A percentile compares a stretch with the other conserved stretches of the same genome.
Evolutionary conservation across 2,113 vertebrate genomes (phyloP).

Genomic region (Oryzias celebensis): DNA sequence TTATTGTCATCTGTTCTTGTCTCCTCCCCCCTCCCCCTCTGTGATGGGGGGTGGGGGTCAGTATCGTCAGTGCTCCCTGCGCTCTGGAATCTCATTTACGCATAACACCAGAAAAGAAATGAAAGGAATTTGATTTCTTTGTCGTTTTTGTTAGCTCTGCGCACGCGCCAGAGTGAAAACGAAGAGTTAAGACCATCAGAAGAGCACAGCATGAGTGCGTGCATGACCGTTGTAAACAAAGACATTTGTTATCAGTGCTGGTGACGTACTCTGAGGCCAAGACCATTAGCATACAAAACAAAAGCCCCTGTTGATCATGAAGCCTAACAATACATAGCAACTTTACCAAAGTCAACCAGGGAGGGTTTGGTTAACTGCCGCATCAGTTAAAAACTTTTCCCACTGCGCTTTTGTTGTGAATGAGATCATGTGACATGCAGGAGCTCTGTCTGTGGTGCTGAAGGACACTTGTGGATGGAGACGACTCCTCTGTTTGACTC

Average conservation of each 20-base stretch:
- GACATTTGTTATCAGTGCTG: constrained; percentile 43
- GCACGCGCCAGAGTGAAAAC: neutral
- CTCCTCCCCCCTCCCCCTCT: constrained; percentile 16
- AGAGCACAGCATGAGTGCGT: neutral
- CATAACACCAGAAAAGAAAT: too few species aligned
- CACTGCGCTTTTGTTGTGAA: too few species aligned
- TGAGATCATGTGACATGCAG: neutral
- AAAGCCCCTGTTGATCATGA: constrained; percentile 46
- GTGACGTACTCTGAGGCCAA: constrained; percentile 40
- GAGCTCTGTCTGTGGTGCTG: neutral
- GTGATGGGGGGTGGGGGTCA: constrained; percentile 15
- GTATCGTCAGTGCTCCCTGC: constrained; percentile 38
- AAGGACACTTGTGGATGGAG: neutral
- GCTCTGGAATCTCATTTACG: neutral
- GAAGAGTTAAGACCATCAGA: neutral
- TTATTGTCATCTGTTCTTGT: constrained; percentile 36
- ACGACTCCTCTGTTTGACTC: too few species aligned
- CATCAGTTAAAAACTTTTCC: too few species aligned
- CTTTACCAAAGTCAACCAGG: too few species aligned
- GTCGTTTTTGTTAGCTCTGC: too few species aligned
- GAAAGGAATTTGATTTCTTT: too few species aligned
- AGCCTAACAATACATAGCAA: constrained; percentile 33
- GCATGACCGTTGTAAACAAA: constrained; percentile 37
- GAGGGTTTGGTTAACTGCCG: too few species aligned
- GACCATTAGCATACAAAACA: constrained; percentile 61